Evolutionary conservation across 2,113 vertebrate species (phyloP).

Genomic region (Danionella cerebrum): DNA sequence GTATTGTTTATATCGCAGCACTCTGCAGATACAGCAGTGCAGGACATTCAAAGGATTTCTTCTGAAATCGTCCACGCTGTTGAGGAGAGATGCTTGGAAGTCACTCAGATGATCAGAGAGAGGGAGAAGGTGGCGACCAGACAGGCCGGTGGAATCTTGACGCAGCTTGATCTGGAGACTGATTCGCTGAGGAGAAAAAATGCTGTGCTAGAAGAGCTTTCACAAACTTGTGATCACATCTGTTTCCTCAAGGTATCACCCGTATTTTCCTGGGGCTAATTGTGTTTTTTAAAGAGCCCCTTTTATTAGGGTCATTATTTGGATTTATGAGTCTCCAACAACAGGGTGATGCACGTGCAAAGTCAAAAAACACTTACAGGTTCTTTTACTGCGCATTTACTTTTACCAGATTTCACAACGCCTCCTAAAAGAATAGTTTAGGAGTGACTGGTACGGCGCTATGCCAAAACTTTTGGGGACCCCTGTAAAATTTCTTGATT

Average conservation of each 20-base stretch:
- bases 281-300: not conserved
- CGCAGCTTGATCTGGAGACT: slow-evolving; percentile 12
- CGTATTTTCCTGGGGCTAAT: not conserved
- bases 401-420: too few relatives aligned
- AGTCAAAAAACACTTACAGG: too few relatives aligned
- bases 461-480: too few relatives aligned
- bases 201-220: slow-evolving; percentile 25
- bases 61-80: slow-evolving; percentile 8
- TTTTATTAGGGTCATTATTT: not conserved
- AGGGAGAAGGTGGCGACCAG: not conserved
- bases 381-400: too few relatives aligned
- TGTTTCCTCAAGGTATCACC: slow-evolving; percentile 15
- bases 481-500: too few relatives aligned
- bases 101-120: slow-evolving; percentile 20
- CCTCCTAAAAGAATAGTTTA: too few relatives aligned
- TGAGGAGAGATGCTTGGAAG: not conserved
- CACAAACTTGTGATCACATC: slow-evolving; percentile 20
- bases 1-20: slow-evolving; percentile 14
- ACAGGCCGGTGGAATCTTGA: not conserved
- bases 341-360: too few relatives aligned
- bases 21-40: slow-evolving; percentile 25
- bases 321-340: not conserved
- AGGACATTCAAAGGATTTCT: slow-evolving; percentile 22
- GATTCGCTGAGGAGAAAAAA: slow-evolving; percentile 24
- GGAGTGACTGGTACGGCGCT: too few relatives aligned